Conservation (phyloP, 2,113 vertebrate species). For the Ciconia stormi region DNA sequence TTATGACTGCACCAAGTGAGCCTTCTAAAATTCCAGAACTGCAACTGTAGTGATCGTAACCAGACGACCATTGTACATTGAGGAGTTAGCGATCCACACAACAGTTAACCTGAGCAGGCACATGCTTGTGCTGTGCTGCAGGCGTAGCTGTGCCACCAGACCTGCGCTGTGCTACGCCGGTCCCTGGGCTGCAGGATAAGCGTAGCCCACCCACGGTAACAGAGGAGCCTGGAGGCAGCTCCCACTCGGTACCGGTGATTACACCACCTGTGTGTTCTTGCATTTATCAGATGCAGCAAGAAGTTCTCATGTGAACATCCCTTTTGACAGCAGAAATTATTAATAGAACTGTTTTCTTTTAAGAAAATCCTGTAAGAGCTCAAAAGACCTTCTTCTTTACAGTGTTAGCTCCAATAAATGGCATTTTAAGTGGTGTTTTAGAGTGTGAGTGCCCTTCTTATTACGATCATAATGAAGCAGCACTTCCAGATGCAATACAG, state of each 20-base stretch:
- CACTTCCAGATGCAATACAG: not conserved
- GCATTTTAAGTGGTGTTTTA: not conserved
- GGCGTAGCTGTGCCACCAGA: accelerated
- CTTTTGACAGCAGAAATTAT: not conserved
- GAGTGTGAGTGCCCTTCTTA: not conserved
- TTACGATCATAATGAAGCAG: not conserved
- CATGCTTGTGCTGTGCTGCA: not conserved
- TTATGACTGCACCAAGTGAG: not conserved
- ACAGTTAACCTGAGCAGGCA: not conserved
- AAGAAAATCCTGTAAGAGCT: not conserved
- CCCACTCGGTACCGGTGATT: accelerated
- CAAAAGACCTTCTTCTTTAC: not conserved
- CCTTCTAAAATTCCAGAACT: not conserved
- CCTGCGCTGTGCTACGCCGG: accelerated
- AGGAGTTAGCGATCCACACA: not conserved
- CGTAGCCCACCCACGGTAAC: not conserved
- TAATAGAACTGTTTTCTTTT: not conserved
- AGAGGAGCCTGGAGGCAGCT: not conserved
- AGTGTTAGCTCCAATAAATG: not conserved
- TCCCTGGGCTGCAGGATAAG: not conserved
- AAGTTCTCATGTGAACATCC: not conserved
- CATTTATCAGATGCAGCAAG: not conserved
- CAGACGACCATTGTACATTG: not conserved
- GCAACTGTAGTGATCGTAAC: not conserved
- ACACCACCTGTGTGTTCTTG: not conserved